Evolutionary conservation across 2,888 invertebrate species (phyloP).

Genomic region (Flabesymbios commensalis): DNA sequence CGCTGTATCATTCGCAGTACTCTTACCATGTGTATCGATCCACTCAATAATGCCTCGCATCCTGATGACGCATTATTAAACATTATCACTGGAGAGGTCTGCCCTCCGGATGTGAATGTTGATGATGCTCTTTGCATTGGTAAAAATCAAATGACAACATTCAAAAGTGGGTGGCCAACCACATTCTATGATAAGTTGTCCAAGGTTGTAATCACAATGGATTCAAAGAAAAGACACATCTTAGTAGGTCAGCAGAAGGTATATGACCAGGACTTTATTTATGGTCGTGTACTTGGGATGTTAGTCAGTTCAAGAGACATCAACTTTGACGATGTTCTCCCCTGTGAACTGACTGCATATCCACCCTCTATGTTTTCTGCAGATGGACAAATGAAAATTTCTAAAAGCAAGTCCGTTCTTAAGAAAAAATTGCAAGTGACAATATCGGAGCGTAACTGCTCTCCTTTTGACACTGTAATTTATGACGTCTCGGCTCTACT

Average conservation of each 20-base stretch:
- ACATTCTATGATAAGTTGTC: conserved; percentile 4
- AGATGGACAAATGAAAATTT: conserved; percentile 11
- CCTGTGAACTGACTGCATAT: conserved; percentile 18
- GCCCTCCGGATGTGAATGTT: conserved; percentile 6
- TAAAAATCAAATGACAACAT: not conserved
- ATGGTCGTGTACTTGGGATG: conserved; percentile 19
- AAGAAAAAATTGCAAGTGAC: conserved; percentile 9
- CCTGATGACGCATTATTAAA: conserved; percentile 16
- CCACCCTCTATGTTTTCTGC: conserved; percentile 21
- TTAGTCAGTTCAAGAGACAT: conserved; percentile 4
- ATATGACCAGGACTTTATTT: conserved; percentile 12
- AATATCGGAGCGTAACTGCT: conserved; percentile 11
- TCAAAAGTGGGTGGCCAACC: conserved; percentile 6
- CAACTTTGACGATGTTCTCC: conserved; percentile 15
- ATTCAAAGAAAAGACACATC: conserved; percentile 9
- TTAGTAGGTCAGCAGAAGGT: conserved; percentile 7
- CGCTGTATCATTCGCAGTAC: conserved; percentile 1
- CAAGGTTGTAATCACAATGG: conserved; percentile 3
- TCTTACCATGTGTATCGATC: conserved; percentile 9
- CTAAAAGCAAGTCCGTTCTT: conserved; percentile 3
- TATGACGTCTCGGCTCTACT: conserved; percentile 13
- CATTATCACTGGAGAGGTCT: conserved; percentile 17
- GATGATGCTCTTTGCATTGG: conserved; percentile 9
- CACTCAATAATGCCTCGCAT: conserved; percentile 12
- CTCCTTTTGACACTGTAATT: conserved; percentile 1